Conservation (phyloP, 1,140 invertebrate genomes). For the Drosophila lini region DNA sequence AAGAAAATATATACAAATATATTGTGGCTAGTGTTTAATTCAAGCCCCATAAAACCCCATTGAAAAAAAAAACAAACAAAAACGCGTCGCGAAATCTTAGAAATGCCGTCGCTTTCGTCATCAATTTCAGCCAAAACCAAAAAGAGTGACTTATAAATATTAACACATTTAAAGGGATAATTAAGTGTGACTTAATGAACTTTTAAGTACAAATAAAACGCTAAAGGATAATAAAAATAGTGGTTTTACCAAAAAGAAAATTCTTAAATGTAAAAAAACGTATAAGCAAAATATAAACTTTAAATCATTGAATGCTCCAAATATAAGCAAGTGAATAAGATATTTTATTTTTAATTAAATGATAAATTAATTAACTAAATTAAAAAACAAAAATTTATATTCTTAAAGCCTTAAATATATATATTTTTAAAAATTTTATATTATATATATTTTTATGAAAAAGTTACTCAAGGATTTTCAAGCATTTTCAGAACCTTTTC, state of each 20-base stretch:
- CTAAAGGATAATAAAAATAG: background rate
- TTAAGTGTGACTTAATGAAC: background rate
- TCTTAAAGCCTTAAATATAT: background rate
- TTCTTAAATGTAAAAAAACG: too few species aligned
- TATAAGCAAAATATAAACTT: background rate
- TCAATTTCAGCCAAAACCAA: constrained; percentile 16
- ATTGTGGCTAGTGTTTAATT: constrained; percentile 4
- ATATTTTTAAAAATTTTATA: background rate
- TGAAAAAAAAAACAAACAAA: background rate
- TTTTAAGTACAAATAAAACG: background rate
- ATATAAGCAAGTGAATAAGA: background rate
- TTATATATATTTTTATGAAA: background rate
- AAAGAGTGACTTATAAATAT: constrained; percentile 6
- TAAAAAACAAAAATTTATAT: background rate
- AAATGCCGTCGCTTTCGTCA: constrained; percentile 71
- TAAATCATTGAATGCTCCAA: background rate
- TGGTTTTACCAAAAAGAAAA: background rate
- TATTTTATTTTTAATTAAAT: background rate
- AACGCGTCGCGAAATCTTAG: constrained; percentile 60
- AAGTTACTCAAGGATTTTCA: too few species aligned
- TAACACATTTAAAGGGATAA: background rate
- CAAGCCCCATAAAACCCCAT: background rate
- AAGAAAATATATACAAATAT: background rate
- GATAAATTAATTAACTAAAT: background rate
- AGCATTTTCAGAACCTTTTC: background rate